Base-by-base conservation (phyloP, 1,140 invertebrate species). In the Lordiphosa clarofinis region DNA sequence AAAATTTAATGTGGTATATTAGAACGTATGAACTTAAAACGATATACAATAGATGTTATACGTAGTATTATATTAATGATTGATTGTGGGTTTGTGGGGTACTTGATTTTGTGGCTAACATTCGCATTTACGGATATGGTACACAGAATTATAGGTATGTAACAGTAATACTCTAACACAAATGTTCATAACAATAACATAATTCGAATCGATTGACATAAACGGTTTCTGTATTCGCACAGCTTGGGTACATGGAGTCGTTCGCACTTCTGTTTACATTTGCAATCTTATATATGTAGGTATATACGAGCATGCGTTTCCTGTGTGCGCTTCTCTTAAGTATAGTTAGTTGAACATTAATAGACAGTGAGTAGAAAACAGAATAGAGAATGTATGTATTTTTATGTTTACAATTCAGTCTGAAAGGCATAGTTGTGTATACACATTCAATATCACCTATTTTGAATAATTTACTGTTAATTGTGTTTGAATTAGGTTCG, bases 371-470 rank as follows among this genome's bases (percentile, higher is more conserved):
- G 48, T 84, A 67, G 60, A 78, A 70, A 84, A 73, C 68, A 75
- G 57, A 74, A 76, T 76, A 73, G 78, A 76, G 75, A 82, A 86
- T 72, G 67, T 55, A 58, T 69, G 74, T 84, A 84, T 84, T 84
- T 68, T 68, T 76, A 72, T 82, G 72, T 84, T 82, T 82, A 82
- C 73, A 84, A 84, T 84, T 84, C 78, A 84, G 78, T 84, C 78
- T 84, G 78, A 84, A 84, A 84, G 78, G 78, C 78, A 84, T 84
- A 86, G 69, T 86, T 73, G 65, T 73, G 70, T 73, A 84, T 84
- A 84, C 78, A 84, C 70, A 73, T 78, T 84, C 78, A 55, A 78
- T 82, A 84, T 84, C 78, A 84, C 78, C 78, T 78, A 78, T 84
- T 78, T 84, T 84, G 57, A 82, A 82, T 63, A 82, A 82, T 82